Percentiles rank a stretch among this genome's conserved stretches.
Conservation (phyloP, 2,113 vertebrate species). For the Chlorocebus sabaeus region DNA sequence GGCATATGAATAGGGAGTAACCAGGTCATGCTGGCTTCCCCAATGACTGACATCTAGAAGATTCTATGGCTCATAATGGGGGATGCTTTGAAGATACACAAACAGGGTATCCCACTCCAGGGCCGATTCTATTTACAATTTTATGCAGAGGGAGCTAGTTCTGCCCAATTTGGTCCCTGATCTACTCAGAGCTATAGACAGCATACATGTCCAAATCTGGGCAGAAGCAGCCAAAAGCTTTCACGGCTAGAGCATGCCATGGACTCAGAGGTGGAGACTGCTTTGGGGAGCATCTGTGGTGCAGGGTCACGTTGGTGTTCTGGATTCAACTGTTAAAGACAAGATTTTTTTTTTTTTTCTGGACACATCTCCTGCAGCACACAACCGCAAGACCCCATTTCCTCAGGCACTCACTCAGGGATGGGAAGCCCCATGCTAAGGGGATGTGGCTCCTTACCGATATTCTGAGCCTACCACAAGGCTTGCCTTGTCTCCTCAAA, state of each 20-base stretch:
- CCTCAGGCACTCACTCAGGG: accelerated
- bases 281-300: not conserved
- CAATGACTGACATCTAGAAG: not conserved
- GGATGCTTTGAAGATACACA: not conserved
- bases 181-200: not conserved
- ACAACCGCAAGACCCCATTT: accelerated
- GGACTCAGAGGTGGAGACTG: not conserved
- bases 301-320: not conserved
- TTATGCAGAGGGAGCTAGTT: not conserved
- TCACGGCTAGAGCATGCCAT: not conserved
- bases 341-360: accelerated
- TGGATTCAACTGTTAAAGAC: not conserved
- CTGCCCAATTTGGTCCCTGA: not conserved
- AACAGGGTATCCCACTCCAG: not conserved
- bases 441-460: not conserved
- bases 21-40: not conserved
- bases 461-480: not conserved
- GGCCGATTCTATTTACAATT: not conserved
- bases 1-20: not conserved
- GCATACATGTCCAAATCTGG: not conserved
- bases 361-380: not conserved
- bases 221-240: not conserved
- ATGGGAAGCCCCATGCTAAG: not conserved
- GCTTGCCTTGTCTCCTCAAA: not conserved
- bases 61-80: not conserved